Conservation (phyloP, 1,140 invertebrate species). For the Zaprionus vittiger region DNA sequence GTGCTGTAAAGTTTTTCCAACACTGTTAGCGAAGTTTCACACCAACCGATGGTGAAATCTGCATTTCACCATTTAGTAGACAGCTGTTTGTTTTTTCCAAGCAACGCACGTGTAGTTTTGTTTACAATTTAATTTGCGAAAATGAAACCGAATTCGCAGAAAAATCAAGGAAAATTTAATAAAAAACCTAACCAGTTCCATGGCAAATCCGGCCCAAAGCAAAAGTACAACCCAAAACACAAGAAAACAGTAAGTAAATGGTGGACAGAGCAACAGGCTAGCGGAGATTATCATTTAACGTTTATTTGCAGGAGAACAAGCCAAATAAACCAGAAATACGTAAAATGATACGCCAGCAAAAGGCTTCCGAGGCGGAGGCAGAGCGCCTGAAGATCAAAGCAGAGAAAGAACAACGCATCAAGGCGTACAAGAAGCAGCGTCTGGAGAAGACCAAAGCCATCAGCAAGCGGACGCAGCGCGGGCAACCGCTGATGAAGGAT, state of each 20-base stretch:
- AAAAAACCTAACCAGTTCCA: slow-evolving; percentile 17
- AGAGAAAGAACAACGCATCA: slow-evolving; percentile 70
- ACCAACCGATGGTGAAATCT: neutral
- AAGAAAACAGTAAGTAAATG: slow-evolving; percentile 38
- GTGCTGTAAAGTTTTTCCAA: slow-evolving; percentile 16
- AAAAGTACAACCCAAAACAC: slow-evolving; percentile 45
- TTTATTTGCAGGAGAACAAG: slow-evolving; percentile 51
- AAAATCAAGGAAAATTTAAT: slow-evolving; percentile 38
- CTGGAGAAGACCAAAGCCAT: slow-evolving; percentile 74
- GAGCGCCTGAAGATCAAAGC: slow-evolving; percentile 55
- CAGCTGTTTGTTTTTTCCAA: slow-evolving; percentile 18
- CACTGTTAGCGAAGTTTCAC: neutral
- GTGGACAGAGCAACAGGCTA: neutral
- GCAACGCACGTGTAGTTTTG: slow-evolving; percentile 42
- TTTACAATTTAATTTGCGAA: slow-evolving; percentile 31
- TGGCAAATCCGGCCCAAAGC: slow-evolving; percentile 36
- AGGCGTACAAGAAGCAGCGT: slow-evolving; percentile 74
- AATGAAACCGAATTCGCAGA: slow-evolving; percentile 57
- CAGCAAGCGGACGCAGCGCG: slow-evolving; percentile 74
- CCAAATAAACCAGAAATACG: slow-evolving; percentile 68
- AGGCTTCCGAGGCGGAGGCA: slow-evolving; percentile 55
- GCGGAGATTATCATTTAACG: neutral
- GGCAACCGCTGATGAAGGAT: slow-evolving; percentile 81
- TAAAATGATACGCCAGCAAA: slow-evolving; percentile 61
- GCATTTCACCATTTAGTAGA: neutral